Evolutionary conservation across 2,888 invertebrate genomes (phyloP).

Genomic region (Lasioglossum oenotherae): DNA sequence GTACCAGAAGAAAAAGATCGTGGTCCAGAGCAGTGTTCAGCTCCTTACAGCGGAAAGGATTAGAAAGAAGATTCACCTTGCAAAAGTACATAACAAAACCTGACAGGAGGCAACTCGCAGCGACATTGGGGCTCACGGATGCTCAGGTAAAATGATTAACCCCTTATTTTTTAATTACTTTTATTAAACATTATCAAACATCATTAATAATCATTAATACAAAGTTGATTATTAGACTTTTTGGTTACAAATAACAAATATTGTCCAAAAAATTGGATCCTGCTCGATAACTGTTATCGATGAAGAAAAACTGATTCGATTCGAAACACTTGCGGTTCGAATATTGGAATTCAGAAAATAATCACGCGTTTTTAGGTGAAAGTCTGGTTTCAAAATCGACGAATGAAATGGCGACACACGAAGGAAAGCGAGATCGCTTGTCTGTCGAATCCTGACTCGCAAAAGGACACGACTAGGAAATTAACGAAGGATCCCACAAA

Average conservation of each 20-base stretch:
- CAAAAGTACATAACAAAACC: constrained; percentile 99
- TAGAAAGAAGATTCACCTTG: constrained; percentile 95
- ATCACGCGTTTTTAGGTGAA: constrained; percentile 88
- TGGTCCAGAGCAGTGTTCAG: constrained; percentile 98
- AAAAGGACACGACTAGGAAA: constrained; percentile 65
- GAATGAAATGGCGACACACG: constrained; percentile 95
- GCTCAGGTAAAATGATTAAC: constrained; percentile 88
- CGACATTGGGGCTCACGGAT: constrained; percentile 95
- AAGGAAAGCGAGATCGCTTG: constrained; percentile 86
- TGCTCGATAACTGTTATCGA: no score
- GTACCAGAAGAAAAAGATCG: constrained; percentile 92
- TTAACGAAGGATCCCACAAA: constrained; percentile 44
- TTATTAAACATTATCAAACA: no score
- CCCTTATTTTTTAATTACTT: neutral
- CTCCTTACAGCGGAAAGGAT: constrained; percentile 96
- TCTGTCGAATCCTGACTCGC: constrained; percentile 66
- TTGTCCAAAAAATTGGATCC: no score
- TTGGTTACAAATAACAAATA: no score
- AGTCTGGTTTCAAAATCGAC: constrained; percentile 96
- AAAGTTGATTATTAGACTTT: no score
- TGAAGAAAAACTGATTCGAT: no score
- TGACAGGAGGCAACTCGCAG: constrained; percentile 95
- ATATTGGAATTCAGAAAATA: neutral
- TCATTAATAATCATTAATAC: no score
- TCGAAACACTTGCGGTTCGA: neutral